Conservation (phyloP, 2,113 vertebrate genomes). For the Brevimyrus niger region DNA sequence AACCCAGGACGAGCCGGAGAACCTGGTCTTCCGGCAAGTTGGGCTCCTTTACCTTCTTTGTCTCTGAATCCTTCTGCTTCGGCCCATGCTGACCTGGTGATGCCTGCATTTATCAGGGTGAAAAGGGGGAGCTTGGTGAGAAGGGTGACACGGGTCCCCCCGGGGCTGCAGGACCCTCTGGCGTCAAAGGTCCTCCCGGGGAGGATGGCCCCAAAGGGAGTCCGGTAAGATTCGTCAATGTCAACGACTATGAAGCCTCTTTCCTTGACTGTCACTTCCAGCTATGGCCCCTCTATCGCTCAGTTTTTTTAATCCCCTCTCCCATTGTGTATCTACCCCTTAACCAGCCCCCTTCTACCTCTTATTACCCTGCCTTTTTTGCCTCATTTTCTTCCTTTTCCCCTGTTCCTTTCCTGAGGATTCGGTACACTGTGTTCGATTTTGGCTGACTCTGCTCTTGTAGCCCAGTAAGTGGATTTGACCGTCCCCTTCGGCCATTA, state of each 20-base stretch:
- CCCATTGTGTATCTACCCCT: background rate
- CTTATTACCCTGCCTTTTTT: background rate
- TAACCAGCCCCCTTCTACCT: background rate
- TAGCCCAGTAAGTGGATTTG: background rate
- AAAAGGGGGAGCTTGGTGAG: slow-evolving; percentile 76
- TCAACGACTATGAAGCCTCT: background rate
- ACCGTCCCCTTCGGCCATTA: background rate
- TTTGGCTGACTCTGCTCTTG: background rate
- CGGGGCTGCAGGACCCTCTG: slow-evolving; percentile 74
- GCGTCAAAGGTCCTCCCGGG: slow-evolving; percentile 74
- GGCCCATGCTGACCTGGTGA: background rate
- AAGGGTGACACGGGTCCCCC: slow-evolving; percentile 77
- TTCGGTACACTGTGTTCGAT: background rate
- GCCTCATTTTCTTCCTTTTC: background rate
- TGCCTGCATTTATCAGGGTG: slow-evolving; percentile 55
- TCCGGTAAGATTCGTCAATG: slow-evolving; percentile 54
- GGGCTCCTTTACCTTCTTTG: background rate
- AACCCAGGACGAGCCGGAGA: slow-evolving; percentile 68
- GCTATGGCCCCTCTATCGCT: background rate
- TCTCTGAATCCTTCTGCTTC: background rate
- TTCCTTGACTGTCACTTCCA: background rate
- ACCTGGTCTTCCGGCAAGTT: slow-evolving; percentile 67
- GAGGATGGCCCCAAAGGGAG: slow-evolving; percentile 85
- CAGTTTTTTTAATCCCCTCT: background rate
- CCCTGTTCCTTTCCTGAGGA: background rate